Evolutionary conservation across 1,140 invertebrate genomes (phyloP), one percentile per base, ranked within the genome.

Genomic region (Drosophila tani): DNA sequence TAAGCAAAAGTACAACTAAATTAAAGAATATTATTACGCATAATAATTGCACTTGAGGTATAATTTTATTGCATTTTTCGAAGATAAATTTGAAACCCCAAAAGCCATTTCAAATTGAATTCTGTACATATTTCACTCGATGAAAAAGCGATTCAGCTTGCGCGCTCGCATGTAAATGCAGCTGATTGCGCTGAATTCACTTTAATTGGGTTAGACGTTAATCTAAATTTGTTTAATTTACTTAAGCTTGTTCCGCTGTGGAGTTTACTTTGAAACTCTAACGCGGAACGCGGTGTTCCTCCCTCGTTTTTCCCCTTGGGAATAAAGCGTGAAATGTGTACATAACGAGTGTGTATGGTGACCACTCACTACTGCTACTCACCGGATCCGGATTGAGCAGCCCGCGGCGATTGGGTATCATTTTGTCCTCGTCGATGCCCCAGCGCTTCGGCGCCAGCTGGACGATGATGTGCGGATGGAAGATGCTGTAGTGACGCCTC

Each of bases 201-300:
- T 32, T 19, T 53, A 53, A 53, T 32, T 53, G n/a, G 50, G 15
- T 24, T 15, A 49, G 12, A 49, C 21, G 46, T 49, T 49, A 14
- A 21, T 49, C 21, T 49, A 15, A 49, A 49, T 49, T 49, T 24
- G 46, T 49, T 49, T 49, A 49, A 49, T 49, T 49, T 49, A 49
- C 8, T 49, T 49, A 24, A 6, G 46, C 12, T 49, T 3, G 12
- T 47, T 24, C 14, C 19, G 46, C 21, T 3, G 21, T 24, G 17
- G 8, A 15, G 24, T 43, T 58, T 15, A 17, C 11, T 24, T 58
- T 15, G 38, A 29, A 51, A 51, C n/a, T 51, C n/a, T 32, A 32
- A 35, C 17, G 17, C n/a, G 2, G 24, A 29, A 53, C 32, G 9
- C 32, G 9, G 27, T 17, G 15, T 19, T n/a, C 5, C 50, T 53